Base-by-base conservation (phyloP, 2,797 vertebrate genomes). In the Sebastes steindachneri region DNA sequence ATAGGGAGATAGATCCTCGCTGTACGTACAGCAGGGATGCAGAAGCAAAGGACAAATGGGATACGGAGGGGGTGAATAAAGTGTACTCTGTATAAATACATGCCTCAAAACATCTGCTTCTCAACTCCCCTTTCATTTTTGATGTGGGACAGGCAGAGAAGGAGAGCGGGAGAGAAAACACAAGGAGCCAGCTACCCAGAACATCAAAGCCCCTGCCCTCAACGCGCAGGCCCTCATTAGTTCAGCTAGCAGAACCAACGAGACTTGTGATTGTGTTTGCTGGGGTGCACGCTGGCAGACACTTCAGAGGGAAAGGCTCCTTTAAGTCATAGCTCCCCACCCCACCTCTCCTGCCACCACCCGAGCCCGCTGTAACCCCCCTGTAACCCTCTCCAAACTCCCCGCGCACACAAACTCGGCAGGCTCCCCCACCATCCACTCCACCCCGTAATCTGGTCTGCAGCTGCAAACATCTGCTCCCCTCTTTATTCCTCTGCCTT, bases 191-290 rank as follows among this genome's bases (percentile, higher is more conserved):
- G 96, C 94, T 95, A 96, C 95, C 93, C 95, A 94, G 95, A 96
- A 96, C 95, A 95, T 96, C 95, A 96, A 96, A 96, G 95, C 86
- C 85, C 88, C 91, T 92, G 92, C 91, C 94, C 93, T 95, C 92
- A 93, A 94, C 80, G 87, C 90, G 77, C 95, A 96, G 95, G 95
- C 95, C 93, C 95, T 96, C 95, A 96, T 96, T 96, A 96, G 95
- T 95, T 95, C 94, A 95, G 94, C 95, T 95, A 96, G 95, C 94
- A 94, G 92, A 96, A 96, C 95, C 95, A 93, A 94, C 89, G 86
- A 95, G 94, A 95, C 94, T 95, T 95, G 94, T 95, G 95, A 96
- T 95, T 96, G 95, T 95, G 94, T 96, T 96, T 96, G 95, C 95
- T 94, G 96, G 96, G 95, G 95, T 95, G 92, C 95, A 88, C 71